A percentile compares a stretch with the other conserved stretches of the same genome.
These are phyloP conservation scores for Amyelois transitella DNA, from an alignment of 1,140 invertebrate genomes.

Conservation along the genomic window DNA sequence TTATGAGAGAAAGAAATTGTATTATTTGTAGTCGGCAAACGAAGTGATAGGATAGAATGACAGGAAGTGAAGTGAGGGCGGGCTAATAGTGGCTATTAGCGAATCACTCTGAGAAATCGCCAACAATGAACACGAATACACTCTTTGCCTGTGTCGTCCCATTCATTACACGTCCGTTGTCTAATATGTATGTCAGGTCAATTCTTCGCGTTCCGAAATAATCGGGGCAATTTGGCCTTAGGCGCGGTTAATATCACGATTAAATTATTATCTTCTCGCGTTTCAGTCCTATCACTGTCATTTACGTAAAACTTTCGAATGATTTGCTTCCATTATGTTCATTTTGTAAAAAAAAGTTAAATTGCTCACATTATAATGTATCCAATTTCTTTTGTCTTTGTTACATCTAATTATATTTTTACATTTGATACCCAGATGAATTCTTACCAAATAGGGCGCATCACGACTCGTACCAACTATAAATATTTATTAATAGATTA, in stretches of 20 bases:
- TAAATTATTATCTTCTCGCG: constrained; percentile 54
- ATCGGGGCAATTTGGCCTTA: constrained; percentile 43
- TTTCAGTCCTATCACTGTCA: constrained; percentile 44
- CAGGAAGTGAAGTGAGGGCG: constrained; percentile 35
- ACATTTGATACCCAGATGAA: constrained; percentile 31
- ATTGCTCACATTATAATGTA: not conserved
- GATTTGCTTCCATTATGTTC: constrained; percentile 36
- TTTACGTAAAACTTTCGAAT: constrained; percentile 37
- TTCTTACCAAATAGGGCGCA: constrained; percentile 10
- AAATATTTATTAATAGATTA: too few relatives aligned
- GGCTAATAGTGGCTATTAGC: constrained; percentile 62
- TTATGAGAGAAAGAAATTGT: too few relatives aligned
- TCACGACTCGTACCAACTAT: constrained; percentile 23
- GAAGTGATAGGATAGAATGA: constrained; percentile 36
- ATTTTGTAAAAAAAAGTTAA: constrained; percentile 4
- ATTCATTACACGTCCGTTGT: constrained; percentile 55
- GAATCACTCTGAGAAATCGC: constrained; percentile 63
- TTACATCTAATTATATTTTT: not conserved
- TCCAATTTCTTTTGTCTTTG: not conserved
- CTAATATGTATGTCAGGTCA: constrained; percentile 48
- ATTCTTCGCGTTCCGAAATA: constrained; percentile 35
- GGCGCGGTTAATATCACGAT: constrained; percentile 47
- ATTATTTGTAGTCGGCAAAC: too few relatives aligned
- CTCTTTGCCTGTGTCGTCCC: constrained; percentile 47
- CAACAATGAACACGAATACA: constrained; percentile 59